Percentiles rank a stretch among this genome's conserved stretches.
These are phyloP conservation scores for Oxygymnocypris stewartii DNA, from an alignment of 2,113 vertebrate genomes.

Conservation along the genomic window DNA sequence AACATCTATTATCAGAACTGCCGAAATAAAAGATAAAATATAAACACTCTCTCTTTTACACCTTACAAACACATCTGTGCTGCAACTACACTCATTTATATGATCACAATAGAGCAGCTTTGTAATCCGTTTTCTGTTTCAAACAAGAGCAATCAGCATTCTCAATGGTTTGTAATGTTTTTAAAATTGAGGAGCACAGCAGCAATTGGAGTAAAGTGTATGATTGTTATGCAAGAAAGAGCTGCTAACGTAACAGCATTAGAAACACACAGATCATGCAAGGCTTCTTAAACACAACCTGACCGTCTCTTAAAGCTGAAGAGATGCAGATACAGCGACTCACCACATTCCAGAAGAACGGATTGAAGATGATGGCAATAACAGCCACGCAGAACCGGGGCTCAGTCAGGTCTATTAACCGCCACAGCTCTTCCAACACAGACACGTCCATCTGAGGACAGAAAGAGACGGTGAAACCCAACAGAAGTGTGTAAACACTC, in stretches of 20 bases:
- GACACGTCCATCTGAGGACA: conserved; percentile 70
- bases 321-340: conserved; percentile 33
- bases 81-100: too few species aligned
- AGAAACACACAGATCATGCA: neutral
- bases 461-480: neutral
- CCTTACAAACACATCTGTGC: too few species aligned
- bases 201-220: neutral
- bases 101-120: too few species aligned
- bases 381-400: conserved; percentile 69
- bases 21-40: too few species aligned
- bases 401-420: conserved; percentile 61
- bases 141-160: conserved; percentile 8
- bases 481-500: neutral
- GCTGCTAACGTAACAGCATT: neutral
- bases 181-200: neutral
- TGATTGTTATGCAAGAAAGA: neutral
- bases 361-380: conserved; percentile 75
- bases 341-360: conserved; percentile 81
- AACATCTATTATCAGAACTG: too few species aligned
- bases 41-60: too few species aligned
- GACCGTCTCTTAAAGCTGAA: neutral
- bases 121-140: neutral
- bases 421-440: conserved; percentile 56
- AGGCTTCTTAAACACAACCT: neutral
- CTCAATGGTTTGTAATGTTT: neutral